Percentiles rank a stretch among this genome's conserved stretches.
Conservation (phyloP, 2,113 vertebrate species). For the Naja naja region DNA sequence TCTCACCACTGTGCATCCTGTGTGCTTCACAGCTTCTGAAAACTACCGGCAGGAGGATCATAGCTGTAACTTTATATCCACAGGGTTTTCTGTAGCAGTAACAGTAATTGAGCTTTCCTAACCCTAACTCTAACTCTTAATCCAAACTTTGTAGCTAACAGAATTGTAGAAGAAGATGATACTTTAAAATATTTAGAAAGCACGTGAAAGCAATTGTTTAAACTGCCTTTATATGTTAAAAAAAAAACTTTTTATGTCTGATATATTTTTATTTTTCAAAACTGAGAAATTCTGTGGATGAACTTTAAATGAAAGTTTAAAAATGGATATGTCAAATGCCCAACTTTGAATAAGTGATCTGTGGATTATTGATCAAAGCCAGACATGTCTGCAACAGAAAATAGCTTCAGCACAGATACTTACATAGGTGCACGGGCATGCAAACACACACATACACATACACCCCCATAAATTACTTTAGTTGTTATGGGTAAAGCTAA, state of each 20-base stretch:
- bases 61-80: not conserved
- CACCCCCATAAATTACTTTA: not conserved
- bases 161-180: not conserved
- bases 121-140: not conserved
- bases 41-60: not conserved
- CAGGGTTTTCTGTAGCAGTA: not conserved
- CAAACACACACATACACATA: too few species aligned
- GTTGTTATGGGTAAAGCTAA: slow-evolving; percentile 7
- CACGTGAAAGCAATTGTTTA: not conserved
- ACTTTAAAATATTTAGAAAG: not conserved
- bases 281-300: not conserved
- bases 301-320: not conserved
- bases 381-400: slow-evolving; percentile 12
- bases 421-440: not conserved
- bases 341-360: not conserved
- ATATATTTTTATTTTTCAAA: not conserved
- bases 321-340: not conserved
- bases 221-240: not conserved
- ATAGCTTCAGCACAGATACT: not conserved
- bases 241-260: not conserved
- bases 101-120: not conserved
- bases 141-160: not conserved
- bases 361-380: slow-evolving; percentile 10
- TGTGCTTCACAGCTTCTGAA: not conserved
- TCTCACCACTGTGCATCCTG: too few species aligned